Evolutionary conservation across 2,113 vertebrate genomes (phyloP).

Genomic region (Crotalus horridus): DNA sequence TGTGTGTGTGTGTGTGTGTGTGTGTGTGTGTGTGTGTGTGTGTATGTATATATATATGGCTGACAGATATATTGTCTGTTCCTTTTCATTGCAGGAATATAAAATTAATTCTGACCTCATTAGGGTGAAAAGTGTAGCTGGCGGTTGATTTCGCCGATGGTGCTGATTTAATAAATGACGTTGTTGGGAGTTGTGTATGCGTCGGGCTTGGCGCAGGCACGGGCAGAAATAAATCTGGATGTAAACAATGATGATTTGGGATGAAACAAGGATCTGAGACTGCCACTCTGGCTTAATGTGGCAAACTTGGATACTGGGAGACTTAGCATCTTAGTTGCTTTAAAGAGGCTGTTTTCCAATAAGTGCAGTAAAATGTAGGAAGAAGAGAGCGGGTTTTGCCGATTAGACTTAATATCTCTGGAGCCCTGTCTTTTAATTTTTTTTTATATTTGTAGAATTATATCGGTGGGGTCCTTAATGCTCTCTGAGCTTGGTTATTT

Average conservation of each 20-base stretch:
- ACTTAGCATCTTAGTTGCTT: background rate
- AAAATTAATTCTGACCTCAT: slow-evolving; percentile 32
- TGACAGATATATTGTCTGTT: slow-evolving; percentile 60
- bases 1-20: too few species aligned
- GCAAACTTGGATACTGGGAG: background rate
- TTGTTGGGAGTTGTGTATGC: background rate
- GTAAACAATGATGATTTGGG: background rate
- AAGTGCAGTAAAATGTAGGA: background rate
- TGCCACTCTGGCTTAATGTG: background rate
- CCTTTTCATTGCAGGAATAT: slow-evolving; percentile 50
- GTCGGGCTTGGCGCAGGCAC: background rate
- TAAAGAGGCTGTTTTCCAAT: background rate
- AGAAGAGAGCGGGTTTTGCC: background rate
- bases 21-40: too few species aligned
- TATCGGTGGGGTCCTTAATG: background rate
- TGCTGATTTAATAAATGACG: background rate
- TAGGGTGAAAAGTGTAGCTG: slow-evolving; percentile 11
- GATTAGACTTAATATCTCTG: slow-evolving; percentile 5
- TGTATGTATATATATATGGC: slow-evolving; percentile 39
- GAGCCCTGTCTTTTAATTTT: background rate
- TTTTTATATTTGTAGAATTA: background rate
- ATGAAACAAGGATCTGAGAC: background rate
- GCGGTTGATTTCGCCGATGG: background rate
- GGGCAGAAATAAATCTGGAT: background rate
- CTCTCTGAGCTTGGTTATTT: background rate